Evolutionary conservation across 1,140 invertebrate species (phyloP).

Genomic region (Idris sp.): DNA sequence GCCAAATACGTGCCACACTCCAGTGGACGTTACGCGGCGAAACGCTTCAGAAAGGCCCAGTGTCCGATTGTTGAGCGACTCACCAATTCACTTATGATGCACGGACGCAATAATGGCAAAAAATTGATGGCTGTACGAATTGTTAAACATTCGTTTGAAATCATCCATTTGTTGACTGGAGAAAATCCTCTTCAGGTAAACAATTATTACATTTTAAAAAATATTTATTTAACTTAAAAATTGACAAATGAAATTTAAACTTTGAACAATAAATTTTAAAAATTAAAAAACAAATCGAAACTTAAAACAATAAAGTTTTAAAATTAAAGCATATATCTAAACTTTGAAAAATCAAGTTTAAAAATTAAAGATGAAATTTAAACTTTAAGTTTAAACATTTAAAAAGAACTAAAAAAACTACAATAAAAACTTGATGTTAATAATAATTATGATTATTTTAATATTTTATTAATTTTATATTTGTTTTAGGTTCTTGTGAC

Average conservation of each 20-base stretch:
- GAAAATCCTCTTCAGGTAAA: slow-evolving; percentile 91
- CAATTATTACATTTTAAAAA: slow-evolving; percentile 40
- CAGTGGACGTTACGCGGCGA: slow-evolving; percentile 97
- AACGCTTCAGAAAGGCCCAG: slow-evolving; percentile 98
- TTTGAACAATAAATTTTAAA: too few species aligned
- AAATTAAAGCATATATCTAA: too few species aligned
- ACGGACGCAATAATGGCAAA: slow-evolving; percentile 99
- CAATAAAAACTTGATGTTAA: too few species aligned
- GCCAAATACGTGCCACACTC: slow-evolving; percentile 99
- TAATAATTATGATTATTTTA: background rate
- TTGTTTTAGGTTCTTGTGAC: slow-evolving; percentile 93
- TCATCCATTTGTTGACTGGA: slow-evolving; percentile 98
- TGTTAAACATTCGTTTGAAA: slow-evolving; percentile 99
- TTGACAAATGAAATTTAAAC: too few species aligned
- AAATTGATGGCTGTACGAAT: slow-evolving; percentile 99
- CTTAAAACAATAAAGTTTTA: too few species aligned
- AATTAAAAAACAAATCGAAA: too few species aligned
- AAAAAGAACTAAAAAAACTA: too few species aligned
- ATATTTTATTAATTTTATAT: background rate
- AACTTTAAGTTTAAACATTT: too few species aligned
- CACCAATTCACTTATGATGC: slow-evolving; percentile 99
- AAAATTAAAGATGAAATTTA: too few species aligned
- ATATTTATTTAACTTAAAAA: too few species aligned
- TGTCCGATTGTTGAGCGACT: slow-evolving; percentile 99
- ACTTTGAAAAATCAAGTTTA: too few species aligned